Percentiles rank a stretch among this genome's conserved stretches.
phyloP scores from a whole-genome alignment of 1,140 invertebrate species.

The Drosophila bifasciata region DNA sequence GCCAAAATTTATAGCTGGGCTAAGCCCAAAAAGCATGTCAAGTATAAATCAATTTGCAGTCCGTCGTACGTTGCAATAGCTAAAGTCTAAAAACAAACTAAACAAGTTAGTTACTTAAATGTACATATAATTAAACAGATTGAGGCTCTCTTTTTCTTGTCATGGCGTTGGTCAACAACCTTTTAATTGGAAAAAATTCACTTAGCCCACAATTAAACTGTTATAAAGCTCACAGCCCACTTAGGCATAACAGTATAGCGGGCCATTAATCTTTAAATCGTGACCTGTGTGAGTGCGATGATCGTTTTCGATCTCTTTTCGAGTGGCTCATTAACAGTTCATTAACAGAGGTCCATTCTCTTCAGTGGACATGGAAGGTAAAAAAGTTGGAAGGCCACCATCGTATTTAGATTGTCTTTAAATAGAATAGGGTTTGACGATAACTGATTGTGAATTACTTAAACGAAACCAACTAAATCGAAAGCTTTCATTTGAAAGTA shows the following conservation, averaged over 20 bases:
- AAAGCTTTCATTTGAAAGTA: conserved; percentile 17
- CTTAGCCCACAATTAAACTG: conserved; percentile 50
- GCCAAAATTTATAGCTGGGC: conserved; percentile 46
- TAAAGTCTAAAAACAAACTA: conserved; percentile 11
- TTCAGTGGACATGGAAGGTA: conserved; percentile 1
- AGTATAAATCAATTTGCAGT: conserved; percentile 60
- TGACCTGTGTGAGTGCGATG: conserved; percentile 40
- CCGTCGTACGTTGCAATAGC: conserved; percentile 24
- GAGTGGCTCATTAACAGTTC: conserved; percentile 49
- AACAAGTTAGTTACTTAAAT: conserved; percentile 24
- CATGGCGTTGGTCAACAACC: conserved; percentile 49
- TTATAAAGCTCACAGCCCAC: conserved; percentile 15
- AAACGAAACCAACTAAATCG: not conserved
- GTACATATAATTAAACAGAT: conserved; percentile 28
- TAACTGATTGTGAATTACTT: too few relatives aligned
- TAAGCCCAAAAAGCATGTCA: conserved; percentile 45
- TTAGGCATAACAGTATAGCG: conserved; percentile 48
- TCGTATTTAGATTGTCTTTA: too few relatives aligned
- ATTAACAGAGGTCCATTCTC: conserved; percentile 28
- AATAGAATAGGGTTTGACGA: too few relatives aligned
- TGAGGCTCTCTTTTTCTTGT: conserved; percentile 7
- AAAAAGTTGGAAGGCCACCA: conserved; percentile 2
- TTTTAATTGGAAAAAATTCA: conserved; percentile 40
- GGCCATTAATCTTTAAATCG: conserved; percentile 54
- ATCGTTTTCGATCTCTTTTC: conserved; percentile 25